Percentiles rank a stretch among this genome's conserved stretches.
Conservation (phyloP, 2,797 vertebrate species). For the Aulostomus chinensis region DNA sequence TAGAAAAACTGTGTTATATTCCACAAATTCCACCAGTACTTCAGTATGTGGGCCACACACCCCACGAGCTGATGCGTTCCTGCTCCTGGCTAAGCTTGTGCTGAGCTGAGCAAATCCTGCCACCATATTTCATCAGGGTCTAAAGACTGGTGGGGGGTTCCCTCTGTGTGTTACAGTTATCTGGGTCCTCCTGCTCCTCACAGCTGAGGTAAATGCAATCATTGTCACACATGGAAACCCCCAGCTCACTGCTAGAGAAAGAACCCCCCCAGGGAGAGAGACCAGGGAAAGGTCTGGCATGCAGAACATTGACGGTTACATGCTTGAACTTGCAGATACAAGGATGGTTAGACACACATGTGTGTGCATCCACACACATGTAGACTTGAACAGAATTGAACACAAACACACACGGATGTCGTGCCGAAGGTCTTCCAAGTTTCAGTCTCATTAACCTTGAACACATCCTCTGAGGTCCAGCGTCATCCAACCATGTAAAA, state of each 20-base stretch:
- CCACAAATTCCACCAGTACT: conserved; percentile 27
- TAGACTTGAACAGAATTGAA: neutral
- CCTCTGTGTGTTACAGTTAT: conserved; percentile 49
- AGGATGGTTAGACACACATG: neutral
- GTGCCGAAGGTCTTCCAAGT: conserved; percentile 29
- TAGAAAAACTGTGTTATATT: no score
- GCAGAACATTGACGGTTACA: conserved; percentile 12
- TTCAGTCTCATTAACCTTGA: conserved; percentile 43
- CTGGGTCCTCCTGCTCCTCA: conserved; percentile 44
- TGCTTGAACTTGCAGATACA: neutral
- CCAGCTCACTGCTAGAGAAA: conserved; percentile 37
- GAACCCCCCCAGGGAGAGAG: conserved; percentile 37
- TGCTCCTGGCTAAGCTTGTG: conserved; percentile 35
- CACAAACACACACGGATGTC: conserved; percentile 13
- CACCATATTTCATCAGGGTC: conserved; percentile 47
- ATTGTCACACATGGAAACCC: conserved; percentile 52
- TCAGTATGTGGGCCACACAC: conserved; percentile 38
- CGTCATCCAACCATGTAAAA: conserved; percentile 37
- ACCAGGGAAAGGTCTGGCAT: conserved; percentile 39
- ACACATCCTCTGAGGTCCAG: conserved; percentile 32
- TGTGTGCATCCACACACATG: neutral
- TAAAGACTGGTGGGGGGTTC: conserved; percentile 7
- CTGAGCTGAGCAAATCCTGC: conserved; percentile 54
- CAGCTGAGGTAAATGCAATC: conserved; percentile 60
- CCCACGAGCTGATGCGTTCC: conserved; percentile 50